Evolutionary conservation across 2,113 vertebrate genomes (phyloP).

Genomic region (Erythrolamprus reginae): DNA sequence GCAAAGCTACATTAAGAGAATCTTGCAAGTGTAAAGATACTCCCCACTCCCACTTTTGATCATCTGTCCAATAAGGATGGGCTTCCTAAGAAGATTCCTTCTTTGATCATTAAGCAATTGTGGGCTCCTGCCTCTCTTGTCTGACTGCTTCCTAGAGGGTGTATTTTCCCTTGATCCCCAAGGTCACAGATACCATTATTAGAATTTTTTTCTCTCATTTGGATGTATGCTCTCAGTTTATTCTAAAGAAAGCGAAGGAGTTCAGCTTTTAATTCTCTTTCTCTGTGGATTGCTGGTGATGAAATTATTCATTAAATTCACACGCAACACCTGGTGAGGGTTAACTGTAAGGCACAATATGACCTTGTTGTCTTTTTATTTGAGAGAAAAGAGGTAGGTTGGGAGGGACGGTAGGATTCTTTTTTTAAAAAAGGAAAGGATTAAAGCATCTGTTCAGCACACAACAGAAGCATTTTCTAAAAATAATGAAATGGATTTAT

Average conservation of each 20-base stretch:
- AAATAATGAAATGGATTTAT: not conserved
- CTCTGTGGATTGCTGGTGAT: not conserved
- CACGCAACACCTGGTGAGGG: not conserved
- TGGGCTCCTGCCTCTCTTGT: not conserved
- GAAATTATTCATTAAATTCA: not conserved
- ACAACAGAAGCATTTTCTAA: not conserved
- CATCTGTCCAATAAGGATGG: not conserved
- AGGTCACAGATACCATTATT: not conserved
- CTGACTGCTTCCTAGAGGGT: no score
- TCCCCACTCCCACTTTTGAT: not conserved
- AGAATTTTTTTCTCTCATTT: not conserved
- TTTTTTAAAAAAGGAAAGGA: not conserved
- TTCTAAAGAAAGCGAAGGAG: not conserved
- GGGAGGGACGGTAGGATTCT: not conserved
- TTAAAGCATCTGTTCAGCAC: not conserved
- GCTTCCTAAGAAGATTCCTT: not conserved
- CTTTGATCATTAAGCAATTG: not conserved
- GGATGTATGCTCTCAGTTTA: not conserved
- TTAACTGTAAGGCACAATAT: not conserved
- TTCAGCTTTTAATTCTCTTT: not conserved
- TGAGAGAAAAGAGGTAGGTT: not conserved
- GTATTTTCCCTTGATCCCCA: no score
- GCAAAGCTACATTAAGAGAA: not conserved
- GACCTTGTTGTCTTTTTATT: not conserved
- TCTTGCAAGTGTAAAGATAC: not conserved